These are phyloP conservation scores for Sarcophaga peregrina DNA, from an alignment of 1,140 invertebrate species.

Conservation along the genomic window DNA sequence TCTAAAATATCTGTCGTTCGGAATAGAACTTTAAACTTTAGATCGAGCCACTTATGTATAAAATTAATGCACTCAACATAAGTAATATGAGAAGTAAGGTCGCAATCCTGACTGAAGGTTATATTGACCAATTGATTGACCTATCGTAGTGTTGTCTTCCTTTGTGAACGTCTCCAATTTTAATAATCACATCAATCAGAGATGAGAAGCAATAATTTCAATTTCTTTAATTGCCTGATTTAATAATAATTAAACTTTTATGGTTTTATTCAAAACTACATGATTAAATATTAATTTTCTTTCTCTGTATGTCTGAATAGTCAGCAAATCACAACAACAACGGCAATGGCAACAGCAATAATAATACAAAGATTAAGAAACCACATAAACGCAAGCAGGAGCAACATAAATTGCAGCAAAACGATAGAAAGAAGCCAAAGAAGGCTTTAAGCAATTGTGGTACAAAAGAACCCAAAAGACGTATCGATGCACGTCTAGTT, in stretches of 20 bases:
- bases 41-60: no score
- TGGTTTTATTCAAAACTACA: neutral
- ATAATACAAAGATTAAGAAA: slow-evolving; percentile 35
- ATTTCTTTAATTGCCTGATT: neutral
- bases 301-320: neutral
- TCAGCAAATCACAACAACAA: slow-evolving; percentile 5
- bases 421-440: slow-evolving; percentile 24
- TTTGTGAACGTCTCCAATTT: no score
- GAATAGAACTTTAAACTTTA: no score
- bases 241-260: neutral
- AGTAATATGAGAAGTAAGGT: no score
- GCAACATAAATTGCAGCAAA: slow-evolving; percentile 23
- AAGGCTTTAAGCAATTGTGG: slow-evolving; percentile 74
- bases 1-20: no score
- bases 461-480: slow-evolving; percentile 74
- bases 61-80: no score
- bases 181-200: no score
- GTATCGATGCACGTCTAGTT: slow-evolving; percentile 67
- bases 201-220: no score
- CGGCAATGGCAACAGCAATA: neutral
- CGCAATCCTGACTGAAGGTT: no score
- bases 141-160: no score
- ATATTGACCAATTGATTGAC: no score
- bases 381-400: slow-evolving; percentile 55
- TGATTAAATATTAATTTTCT: neutral